Evolutionary conservation across 2,888 invertebrate species (phyloP), one percentile per base, ranked within the genome.

Genomic region (Oscheius sp.): DNA sequence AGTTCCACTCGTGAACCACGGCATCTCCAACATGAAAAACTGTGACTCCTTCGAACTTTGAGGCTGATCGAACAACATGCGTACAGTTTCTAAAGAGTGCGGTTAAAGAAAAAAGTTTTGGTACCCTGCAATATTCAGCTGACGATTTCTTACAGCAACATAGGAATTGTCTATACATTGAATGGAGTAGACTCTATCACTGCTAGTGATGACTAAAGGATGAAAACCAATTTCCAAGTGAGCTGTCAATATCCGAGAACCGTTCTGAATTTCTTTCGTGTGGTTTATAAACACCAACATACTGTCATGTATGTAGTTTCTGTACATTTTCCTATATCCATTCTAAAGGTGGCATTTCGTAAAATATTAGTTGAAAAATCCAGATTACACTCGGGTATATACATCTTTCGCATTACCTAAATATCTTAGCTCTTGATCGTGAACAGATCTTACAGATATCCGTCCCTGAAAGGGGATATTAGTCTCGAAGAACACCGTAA

Each of bases 1-100:
- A 84, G 59, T 73, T 82, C 84, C 84, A 84, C 35, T 84, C 82
- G 68, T 84, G 84, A 21, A 84, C 82, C n/a, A 84, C 77, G 3
- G 81, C 72, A 73, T 84, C 84, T 1, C 84, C 84, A 32, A 82
- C 73, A 47, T 76, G 78, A 62, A 82, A 84, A 10, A 78, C 77
- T 2, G 81, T 78, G 58, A 77, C 70, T 33, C 78, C 74, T 29
- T 82, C 80, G 79, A 81, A 82, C 70, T 78, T 79, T 5, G 82
- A 76, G 0, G 84, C 82, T 58, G 76, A 79, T 50, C 84, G 66
- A 2, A 82, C 76, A 4, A 78, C 70, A 70, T 84, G 84, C 0
- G 79, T 70, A 62, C 84, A 84, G 32, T 76, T 78, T 48, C 78
- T 79, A 37, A n/a, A 70, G 48, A 63, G 71, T 58, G 57, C 5